Conservation (phyloP, 64 coral and sea anemone species). For the Hydrozoanthus tunicans region DNA sequence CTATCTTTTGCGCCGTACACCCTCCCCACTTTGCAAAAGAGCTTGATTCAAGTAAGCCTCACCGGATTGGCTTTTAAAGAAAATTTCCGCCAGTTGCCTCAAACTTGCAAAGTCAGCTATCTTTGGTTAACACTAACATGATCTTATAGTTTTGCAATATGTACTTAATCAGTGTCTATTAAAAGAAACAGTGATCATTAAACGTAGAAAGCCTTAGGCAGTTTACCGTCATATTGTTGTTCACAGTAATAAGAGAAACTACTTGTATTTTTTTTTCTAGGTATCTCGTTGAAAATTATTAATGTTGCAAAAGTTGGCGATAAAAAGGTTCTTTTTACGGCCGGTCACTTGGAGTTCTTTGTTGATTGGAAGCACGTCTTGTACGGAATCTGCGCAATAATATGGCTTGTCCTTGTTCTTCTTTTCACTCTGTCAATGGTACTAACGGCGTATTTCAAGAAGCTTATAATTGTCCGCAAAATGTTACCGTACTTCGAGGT, state of each 20-base stretch:
- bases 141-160: too few relatives aligned
- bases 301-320: slow-evolving; percentile 37
- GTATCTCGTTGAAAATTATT: slow-evolving; percentile 72
- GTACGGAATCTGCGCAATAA: slow-evolving; percentile 55
- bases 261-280: slow-evolving; percentile 28
- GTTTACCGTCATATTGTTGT: too few relatives aligned
- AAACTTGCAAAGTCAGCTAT: too few relatives aligned
- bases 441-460: slow-evolving; percentile 16
- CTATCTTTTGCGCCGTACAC: not conserved
- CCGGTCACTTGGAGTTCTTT: slow-evolving; percentile 63
- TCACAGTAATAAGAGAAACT: too few relatives aligned
- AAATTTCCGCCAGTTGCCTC: too few relatives aligned
- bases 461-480: not conserved
- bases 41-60: too few relatives aligned
- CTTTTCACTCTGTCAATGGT: slow-evolving; percentile 63
- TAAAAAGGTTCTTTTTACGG: slow-evolving; percentile 14
- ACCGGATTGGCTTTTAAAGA: too few relatives aligned
- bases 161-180: too few relatives aligned
- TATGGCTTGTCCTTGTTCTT: slow-evolving; percentile 11
- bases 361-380: slow-evolving; percentile 41
- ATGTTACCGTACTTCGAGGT: slow-evolving; percentile 16
- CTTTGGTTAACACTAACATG: too few relatives aligned
- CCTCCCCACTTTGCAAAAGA: too few relatives aligned
- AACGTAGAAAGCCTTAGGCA: too few relatives aligned
- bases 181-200: too few relatives aligned